phyloP scores from a whole-genome alignment of 1,140 invertebrate genomes.

The Drosophila athabasca region DNA sequence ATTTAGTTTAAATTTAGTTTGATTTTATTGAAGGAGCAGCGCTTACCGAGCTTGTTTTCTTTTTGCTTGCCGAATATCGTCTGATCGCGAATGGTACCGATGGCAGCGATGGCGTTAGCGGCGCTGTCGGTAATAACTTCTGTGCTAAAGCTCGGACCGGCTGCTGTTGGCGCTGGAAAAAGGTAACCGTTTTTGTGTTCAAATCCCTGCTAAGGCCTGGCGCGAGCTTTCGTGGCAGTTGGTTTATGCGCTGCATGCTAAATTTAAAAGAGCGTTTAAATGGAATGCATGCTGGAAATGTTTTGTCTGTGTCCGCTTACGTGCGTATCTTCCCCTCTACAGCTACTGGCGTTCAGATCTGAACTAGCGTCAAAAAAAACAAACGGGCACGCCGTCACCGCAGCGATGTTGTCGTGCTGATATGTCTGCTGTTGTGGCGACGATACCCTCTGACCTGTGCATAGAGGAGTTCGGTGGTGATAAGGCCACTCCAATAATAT shows the following conservation, averaged over 20 bases:
- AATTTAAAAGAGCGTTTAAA: no score
- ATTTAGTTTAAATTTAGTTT: neutral
- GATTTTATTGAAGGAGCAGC: neutral
- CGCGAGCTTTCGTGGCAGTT: conserved; percentile 34
- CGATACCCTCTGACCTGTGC: conserved; percentile 12
- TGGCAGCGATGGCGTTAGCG: conserved; percentile 2
- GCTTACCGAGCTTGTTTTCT: conserved; percentile 32
- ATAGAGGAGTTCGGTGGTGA: neutral
- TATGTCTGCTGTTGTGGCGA: neutral
- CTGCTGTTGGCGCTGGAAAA: neutral
- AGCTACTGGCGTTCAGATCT: conserved; percentile 5
- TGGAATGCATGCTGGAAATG: no score
- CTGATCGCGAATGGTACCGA: conserved; percentile 38
- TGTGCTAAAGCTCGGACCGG: conserved; percentile 25
- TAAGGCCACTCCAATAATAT: conserved; percentile 8
- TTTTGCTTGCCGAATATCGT: conserved; percentile 32
- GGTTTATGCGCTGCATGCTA: conserved; percentile 32
- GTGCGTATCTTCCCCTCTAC: neutral
- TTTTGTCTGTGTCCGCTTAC: neutral
- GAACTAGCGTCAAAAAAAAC: conserved; percentile 6
- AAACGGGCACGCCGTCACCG: neutral
- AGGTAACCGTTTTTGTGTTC: conserved; percentile 36
- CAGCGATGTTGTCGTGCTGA: neutral
- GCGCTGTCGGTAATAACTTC: neutral
- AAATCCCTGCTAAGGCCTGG: conserved; percentile 32